phyloP scores from a whole-genome alignment of 2,888 invertebrate genomes.

The Netelia inedita region DNA sequence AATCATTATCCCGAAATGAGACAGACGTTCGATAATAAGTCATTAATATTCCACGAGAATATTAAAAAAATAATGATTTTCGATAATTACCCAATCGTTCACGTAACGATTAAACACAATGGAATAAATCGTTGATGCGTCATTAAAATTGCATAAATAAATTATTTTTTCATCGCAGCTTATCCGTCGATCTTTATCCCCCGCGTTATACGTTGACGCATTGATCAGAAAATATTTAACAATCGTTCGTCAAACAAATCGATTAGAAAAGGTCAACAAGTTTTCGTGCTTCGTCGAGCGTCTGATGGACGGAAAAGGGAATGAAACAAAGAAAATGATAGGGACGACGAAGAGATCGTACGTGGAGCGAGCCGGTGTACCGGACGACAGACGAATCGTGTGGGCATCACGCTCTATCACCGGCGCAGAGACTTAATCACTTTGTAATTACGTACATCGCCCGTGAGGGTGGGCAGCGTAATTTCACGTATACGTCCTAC shows the following conservation, averaged over 20 bases:
- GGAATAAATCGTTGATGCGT: too few relatives aligned
- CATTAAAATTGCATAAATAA: too few relatives aligned
- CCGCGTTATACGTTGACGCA: not conserved
- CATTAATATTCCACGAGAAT: too few relatives aligned
- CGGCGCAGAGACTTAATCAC: slow-evolving; percentile 63
- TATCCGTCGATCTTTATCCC: too few relatives aligned
- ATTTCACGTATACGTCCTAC: slow-evolving; percentile 63
- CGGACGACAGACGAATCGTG: slow-evolving; percentile 62
- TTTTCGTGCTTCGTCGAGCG: slow-evolving; percentile 33
- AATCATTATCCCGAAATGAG: not conserved
- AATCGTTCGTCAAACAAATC: not conserved
- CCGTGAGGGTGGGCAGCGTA: slow-evolving; percentile 40
- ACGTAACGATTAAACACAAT: too few relatives aligned
- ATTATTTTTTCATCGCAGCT: too few relatives aligned
- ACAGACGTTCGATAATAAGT: too few relatives aligned
- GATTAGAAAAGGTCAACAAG: slow-evolving; percentile 24
- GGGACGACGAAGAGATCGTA: slow-evolving; percentile 17
- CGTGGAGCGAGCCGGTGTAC: slow-evolving; percentile 11
- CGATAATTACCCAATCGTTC: too few relatives aligned
- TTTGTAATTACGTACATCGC: slow-evolving; percentile 66
- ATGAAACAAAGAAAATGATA: slow-evolving; percentile 9
- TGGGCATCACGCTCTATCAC: slow-evolving; percentile 60
- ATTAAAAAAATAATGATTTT: too few relatives aligned
- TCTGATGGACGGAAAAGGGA: slow-evolving; percentile 24
- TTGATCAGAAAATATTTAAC: not conserved